Evolutionary conservation across 1,140 invertebrate genomes (phyloP), one percentile per base, ranked within the genome.

Genomic region (Oncopodura yosiiana): DNA sequence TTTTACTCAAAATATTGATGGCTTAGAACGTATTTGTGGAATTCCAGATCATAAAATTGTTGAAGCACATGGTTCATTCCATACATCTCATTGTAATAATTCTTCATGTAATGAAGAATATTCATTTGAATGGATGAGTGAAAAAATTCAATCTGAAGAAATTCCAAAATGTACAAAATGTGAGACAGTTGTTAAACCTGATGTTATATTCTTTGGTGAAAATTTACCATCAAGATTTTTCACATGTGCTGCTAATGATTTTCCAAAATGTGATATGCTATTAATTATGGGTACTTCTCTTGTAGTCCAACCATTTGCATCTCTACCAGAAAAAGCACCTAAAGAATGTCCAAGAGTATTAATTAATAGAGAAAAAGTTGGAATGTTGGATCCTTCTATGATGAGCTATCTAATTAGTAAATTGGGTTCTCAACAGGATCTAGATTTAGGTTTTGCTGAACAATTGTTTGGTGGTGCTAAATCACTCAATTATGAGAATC

Each of bases 201-300:
- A 95, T 67, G 90, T 95, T 68, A 82, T 95, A 1, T 94, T 95
- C 70, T 95, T 95, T 73, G 90, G 60, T 3, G 92, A 96, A 75
- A 78, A 76, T 67, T 73, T 96, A 30, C 89, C 92, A 0, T 67
- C 75, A 1, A 76, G 80, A 49, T 94, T 92, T 71, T 81, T 83
- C 63, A 65, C 68, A 14, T 74, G 77, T 43, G 71, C 80, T 3
- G 70, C 74, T 18, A 68, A 78, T 58, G 94, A 97, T 73, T 91
- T 96, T 68, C 69, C 74, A 32, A 73, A 84, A 52, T 94, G 91
- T 71, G 93, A 97, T 73, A 73, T 96, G 51, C 75, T 97, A 5
- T 89, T 98, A 50, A 85, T 97, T 4, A 85, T 97, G 80, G 94
- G 94, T 8, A 95, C 94, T 2, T 95, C 91, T 18, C 75, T 98